phyloP scores from a whole-genome alignment of 64 coral and sea anemone species.

The Stichodactyla mertensii region DNA sequence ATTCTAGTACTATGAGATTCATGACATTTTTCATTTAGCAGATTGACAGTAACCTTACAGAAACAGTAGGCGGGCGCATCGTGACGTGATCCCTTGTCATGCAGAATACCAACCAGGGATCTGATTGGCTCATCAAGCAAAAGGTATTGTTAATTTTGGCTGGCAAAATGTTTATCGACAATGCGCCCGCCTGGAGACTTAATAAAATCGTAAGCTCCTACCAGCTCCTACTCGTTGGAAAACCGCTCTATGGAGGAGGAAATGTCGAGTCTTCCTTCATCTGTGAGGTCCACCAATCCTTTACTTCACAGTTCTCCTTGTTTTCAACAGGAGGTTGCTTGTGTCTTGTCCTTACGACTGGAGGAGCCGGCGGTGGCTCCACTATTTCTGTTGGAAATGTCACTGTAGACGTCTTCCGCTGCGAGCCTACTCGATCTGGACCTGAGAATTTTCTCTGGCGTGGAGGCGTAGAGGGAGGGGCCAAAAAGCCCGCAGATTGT shows the following conservation, averaged over 20 bases:
- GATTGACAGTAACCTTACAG: no score
- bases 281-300: conserved; percentile 9
- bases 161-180: not conserved
- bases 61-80: no score
- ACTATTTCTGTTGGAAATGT: conserved; percentile 25
- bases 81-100: no score
- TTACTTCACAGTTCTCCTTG: conserved; percentile 22
- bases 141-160: no score
- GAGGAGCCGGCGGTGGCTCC: conserved; percentile 15
- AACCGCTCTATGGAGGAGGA: not conserved
- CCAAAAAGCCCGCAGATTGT: not conserved
- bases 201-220: not conserved
- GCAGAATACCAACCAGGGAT: no score
- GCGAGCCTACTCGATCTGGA: conserved; percentile 4
- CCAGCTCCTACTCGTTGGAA: not conserved
- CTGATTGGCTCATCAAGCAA: no score
- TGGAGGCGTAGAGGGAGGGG: conserved; percentile 18
- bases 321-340: not conserved
- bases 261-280: not conserved
- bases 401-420: conserved; percentile 18
- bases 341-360: not conserved
- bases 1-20: no score
- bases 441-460: conserved; percentile 23
- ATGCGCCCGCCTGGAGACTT: not conserved
- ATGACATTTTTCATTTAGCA: no score